Conservation (phyloP, 2,113 vertebrate species). For the Heteronetta atricapilla region DNA sequence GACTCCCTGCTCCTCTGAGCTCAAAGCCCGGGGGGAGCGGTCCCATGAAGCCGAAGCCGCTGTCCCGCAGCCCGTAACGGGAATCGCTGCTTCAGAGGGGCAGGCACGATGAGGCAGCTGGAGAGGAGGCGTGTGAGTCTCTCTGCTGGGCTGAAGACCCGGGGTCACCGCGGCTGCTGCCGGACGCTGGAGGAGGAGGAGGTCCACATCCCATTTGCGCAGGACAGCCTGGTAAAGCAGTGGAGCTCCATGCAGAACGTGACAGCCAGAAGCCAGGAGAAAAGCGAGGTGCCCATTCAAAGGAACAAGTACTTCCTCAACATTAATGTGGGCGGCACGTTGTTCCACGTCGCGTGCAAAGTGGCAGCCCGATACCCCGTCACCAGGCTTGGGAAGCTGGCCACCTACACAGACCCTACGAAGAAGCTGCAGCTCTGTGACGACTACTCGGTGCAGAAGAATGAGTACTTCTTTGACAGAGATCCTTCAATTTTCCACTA, state of each 20-base stretch:
- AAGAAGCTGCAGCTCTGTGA: constrained; percentile 86
- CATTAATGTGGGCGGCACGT: constrained; percentile 85
- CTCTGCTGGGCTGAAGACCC: constrained; percentile 80
- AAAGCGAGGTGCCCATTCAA: neutral
- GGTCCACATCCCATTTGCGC: constrained; percentile 78
- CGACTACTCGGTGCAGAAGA: constrained; percentile 84
- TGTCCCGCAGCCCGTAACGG: accelerated
- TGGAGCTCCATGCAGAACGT: constrained; percentile 88
- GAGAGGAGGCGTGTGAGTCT: constrained; percentile 78
- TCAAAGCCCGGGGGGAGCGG: accelerated
- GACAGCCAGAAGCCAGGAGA: neutral
- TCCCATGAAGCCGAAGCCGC: neutral
- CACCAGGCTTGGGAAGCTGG: constrained; percentile 85
- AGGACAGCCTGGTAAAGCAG: constrained; percentile 82
- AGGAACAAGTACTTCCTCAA: constrained; percentile 78
- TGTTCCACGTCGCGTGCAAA: constrained; percentile 81
- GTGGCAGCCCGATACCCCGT: constrained; percentile 77
- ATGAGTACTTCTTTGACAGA: constrained; percentile 91
- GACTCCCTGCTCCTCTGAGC: neutral
- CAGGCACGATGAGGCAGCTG: neutral
- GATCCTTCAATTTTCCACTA: constrained; percentile 88
- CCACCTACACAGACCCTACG: constrained; percentile 75
- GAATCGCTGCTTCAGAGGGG: accelerated
- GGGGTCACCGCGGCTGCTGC: neutral
- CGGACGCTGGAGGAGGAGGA: constrained; percentile 69